Evolutionary conservation across 2,797 vertebrate species (phyloP).

Genomic region (Onychomys arenicola): DNA sequence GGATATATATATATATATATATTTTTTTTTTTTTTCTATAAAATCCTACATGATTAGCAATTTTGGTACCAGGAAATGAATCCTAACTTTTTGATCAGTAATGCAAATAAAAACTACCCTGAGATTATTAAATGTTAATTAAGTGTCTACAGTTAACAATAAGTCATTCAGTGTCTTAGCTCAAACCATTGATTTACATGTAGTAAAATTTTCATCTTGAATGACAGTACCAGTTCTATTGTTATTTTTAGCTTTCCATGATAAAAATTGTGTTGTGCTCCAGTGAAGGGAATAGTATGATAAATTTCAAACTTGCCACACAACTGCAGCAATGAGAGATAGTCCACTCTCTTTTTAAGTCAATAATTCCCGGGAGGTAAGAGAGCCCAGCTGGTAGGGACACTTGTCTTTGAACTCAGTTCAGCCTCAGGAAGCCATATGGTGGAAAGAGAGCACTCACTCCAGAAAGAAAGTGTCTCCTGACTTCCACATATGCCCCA

Average conservation of each 20-base stretch:
- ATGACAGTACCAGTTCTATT: slow-evolving; percentile 21
- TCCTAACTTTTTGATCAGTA: slow-evolving; percentile 38
- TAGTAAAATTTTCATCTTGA: slow-evolving; percentile 44
- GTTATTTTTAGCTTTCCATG: slow-evolving; percentile 50
- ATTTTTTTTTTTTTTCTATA: slow-evolving; percentile 15
- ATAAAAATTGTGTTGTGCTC: not conserved
- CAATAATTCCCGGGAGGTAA: not conserved
- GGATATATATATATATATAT: not conserved
- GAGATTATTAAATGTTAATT: slow-evolving; percentile 62
- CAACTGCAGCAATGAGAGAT: not conserved
- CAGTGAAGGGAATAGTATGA: not conserved
- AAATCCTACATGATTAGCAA: not conserved
- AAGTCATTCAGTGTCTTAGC: slow-evolving; percentile 5
- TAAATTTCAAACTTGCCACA: not conserved
- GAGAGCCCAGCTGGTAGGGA: not conserved
- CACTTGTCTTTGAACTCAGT: too few species aligned
- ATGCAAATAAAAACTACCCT: slow-evolving; percentile 26
- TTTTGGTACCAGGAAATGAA: slow-evolving; percentile 51
- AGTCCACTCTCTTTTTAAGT: not conserved
- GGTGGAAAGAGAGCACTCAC: not conserved
- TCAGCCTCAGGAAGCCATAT: not conserved
- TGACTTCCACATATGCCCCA: not conserved
- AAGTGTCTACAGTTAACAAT: slow-evolving; percentile 1
- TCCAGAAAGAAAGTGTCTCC: not conserved
- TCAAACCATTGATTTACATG: slow-evolving; percentile 25